phyloP scores from a whole-genome alignment of 2,888 invertebrate species.

The Nemoura dubitans region DNA sequence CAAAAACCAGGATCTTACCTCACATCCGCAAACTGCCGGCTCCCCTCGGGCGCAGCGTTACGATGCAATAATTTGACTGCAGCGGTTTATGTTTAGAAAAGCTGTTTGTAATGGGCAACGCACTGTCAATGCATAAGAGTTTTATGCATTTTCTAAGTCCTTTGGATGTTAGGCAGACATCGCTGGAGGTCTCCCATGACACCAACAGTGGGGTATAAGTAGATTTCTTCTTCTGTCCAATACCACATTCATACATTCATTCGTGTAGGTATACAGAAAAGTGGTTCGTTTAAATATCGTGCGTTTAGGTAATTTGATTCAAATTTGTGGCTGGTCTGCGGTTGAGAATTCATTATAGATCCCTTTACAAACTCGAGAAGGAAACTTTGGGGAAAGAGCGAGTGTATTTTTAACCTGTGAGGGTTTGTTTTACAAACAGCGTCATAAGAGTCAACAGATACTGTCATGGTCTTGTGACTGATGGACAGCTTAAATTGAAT shows the following conservation, averaged over 20 bases:
- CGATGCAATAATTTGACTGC: background rate
- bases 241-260: no score
- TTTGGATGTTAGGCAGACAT: background rate
- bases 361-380: no score
- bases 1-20: background rate
- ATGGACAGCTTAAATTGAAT: slow-evolving; percentile 12
- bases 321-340: no score
- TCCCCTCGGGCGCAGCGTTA: background rate
- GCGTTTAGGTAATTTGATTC: no score
- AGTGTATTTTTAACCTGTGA: background rate
- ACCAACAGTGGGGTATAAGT: no score
- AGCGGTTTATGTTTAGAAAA: background rate
- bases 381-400: background rate
- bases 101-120: background rate
- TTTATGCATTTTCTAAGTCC: background rate
- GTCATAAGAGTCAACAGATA: background rate
- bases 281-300: no score
- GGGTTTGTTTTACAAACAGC: background rate
- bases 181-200: background rate
- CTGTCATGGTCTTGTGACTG: background rate
- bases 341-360: no score
- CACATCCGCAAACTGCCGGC: background rate
- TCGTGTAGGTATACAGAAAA: no score
- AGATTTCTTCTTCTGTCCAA: no score
- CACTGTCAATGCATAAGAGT: background rate